Percentiles rank a stretch among this genome's conserved stretches.
Evolutionary conservation across 2,888 invertebrate species (phyloP).

Genomic region (Fragum fragum): DNA sequence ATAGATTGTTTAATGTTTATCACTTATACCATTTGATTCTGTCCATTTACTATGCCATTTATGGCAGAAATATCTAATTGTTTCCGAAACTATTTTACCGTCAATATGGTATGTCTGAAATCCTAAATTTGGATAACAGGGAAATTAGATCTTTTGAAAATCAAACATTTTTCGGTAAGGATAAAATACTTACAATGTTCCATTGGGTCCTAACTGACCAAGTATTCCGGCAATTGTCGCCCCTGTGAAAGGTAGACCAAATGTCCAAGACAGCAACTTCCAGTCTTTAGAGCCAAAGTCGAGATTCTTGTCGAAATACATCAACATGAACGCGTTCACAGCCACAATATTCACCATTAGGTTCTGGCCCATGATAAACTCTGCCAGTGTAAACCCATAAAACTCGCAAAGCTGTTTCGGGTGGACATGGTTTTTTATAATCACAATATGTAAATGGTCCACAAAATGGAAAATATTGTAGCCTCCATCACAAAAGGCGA

Average conservation of each 20-base stretch:
- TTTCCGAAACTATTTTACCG: too few relatives aligned
- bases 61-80: too few relatives aligned
- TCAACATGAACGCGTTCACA: constrained; percentile 68
- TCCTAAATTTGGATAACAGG: too few relatives aligned
- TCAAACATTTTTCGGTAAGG: too few relatives aligned
- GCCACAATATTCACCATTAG: constrained; percentile 70
- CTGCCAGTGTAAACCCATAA: constrained; percentile 67
- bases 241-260: constrained; percentile 66
- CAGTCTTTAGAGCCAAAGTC: constrained; percentile 66
- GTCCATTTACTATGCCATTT: too few relatives aligned
- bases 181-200: constrained; percentile 72
- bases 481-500: constrained; percentile 66
- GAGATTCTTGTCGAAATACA: constrained; percentile 63
- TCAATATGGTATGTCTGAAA: too few relatives aligned
- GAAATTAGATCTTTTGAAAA: too few relatives aligned
- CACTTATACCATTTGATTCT: too few relatives aligned
- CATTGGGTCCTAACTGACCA: constrained; percentile 66
- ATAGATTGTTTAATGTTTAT: too few relatives aligned
- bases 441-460: constrained; percentile 69
- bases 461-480: constrained; percentile 69
- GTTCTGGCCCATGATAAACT: constrained; percentile 68
- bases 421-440: constrained; percentile 58
- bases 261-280: constrained; percentile 62
- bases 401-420: constrained; percentile 67
- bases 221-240: constrained; percentile 58